Base-by-base conservation (phyloP, 2,113 vertebrate genomes). In the Zosterops hypoxanthus region DNA sequence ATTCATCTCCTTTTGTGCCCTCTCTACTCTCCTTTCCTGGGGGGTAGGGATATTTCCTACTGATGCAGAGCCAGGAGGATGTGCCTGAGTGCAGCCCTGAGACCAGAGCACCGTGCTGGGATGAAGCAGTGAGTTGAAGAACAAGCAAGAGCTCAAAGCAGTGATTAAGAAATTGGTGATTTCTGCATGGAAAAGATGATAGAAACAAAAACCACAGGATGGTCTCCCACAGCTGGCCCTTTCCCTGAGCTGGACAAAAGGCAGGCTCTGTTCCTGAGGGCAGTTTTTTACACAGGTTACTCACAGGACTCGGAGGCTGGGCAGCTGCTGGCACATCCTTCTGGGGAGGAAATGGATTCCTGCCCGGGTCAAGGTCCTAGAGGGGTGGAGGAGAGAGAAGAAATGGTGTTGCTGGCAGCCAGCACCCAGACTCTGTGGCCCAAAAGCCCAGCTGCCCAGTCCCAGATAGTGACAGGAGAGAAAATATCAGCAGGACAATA, bases 291-390 rank as follows among this genome's bases (percentile, higher is more conserved):
- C 56, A 23, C 1, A 1, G 4, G 25, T 60, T 94, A 99, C 99
- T 99, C 96, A 99, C 99, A 99, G 98, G 82, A 99, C 96, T 95
- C 98, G 98, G 85, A 99, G 98, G 94, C 96, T 98, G 97, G 99
- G 98, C 89, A 99, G 98, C 97, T 99, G 99, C 91, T 99, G 99
- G 95, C 99, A 99, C 95, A 99, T 98, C 82, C 98, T 98, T 26
- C 96, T 95, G 82, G 99, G 99, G 80, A 99, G 98, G 71, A 97
- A 97, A 78, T 88, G 98, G 94, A 99, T 98, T 75, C 99, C 99
- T 31, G 99, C 98, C 4, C 98, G 91, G 65, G 99, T 99, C 98
- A 99, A 59, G 33, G 98, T 99, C 97, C 99, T 99, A 23, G 22
- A 46, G 60, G 49, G 55, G n/a, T 6, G 42, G 60, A 86, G 34